Percentiles rank a stretch among this genome's conserved stretches.
phyloP scores from a whole-genome alignment of 2,888 invertebrate genomes.

The Drosophila stalkeri region DNA sequence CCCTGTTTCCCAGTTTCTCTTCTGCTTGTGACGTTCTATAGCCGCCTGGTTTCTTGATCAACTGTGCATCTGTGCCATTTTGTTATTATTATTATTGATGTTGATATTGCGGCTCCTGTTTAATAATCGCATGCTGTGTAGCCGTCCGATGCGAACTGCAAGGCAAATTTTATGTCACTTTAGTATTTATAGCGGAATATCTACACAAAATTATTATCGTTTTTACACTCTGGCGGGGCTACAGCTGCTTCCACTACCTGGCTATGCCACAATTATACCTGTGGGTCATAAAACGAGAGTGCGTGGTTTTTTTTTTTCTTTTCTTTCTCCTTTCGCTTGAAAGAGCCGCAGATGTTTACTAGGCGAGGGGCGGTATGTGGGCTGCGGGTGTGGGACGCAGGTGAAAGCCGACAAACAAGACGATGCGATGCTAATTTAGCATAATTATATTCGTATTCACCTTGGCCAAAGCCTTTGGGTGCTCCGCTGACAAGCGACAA shows the following conservation, averaged over 20 bases:
- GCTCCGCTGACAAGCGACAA: slow-evolving; percentile 65
- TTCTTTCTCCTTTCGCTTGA: slow-evolving; percentile 19
- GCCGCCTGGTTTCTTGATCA: slow-evolving; percentile 59
- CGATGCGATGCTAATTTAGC: slow-evolving; percentile 53
- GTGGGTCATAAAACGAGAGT: slow-evolving; percentile 51
- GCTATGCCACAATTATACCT: slow-evolving; percentile 33
- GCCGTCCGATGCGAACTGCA: slow-evolving; percentile 51
- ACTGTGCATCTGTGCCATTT: slow-evolving; percentile 58
- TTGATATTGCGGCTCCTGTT: slow-evolving; percentile 18
- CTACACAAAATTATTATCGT: slow-evolving; percentile 15
- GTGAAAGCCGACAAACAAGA: slow-evolving; percentile 48
- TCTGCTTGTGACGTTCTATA: slow-evolving; percentile 44
- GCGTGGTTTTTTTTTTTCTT: slow-evolving; percentile 3
- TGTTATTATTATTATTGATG: slow-evolving; percentile 38
- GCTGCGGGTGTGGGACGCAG: slow-evolving; percentile 23
- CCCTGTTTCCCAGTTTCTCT: slow-evolving; percentile 27
- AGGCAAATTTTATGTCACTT: slow-evolving; percentile 53
- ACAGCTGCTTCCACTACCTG: slow-evolving; percentile 43
- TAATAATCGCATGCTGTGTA: slow-evolving; percentile 59
- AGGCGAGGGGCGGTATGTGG: slow-evolving; percentile 8
- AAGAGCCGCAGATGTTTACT: slow-evolving; percentile 50
- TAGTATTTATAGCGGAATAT: slow-evolving; percentile 47
- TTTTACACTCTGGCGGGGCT: slow-evolving; percentile 22
- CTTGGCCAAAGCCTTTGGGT: slow-evolving; percentile 57
- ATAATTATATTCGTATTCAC: slow-evolving; percentile 61